Evolutionary conservation across 1,140 invertebrate species (phyloP).

Genomic region (Chrysomallon squamiferum): DNA sequence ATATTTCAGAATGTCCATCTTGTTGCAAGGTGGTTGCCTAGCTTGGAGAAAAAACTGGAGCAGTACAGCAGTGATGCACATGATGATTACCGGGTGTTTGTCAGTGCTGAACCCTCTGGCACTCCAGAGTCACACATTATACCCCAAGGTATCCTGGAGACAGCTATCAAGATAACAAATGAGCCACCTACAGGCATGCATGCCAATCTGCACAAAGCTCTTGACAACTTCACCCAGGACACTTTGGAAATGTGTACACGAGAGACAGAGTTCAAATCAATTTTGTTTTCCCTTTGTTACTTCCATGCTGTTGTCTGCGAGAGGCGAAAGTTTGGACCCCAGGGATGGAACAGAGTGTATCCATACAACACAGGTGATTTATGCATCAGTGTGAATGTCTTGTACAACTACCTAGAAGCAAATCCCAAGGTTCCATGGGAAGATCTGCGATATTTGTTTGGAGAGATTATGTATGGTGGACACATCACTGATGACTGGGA

Average conservation of each 20-base stretch:
- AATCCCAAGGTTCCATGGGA: slow-evolving; percentile 90
- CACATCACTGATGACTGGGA: slow-evolving; percentile 99
- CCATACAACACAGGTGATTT: slow-evolving; percentile 76
- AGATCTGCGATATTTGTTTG: slow-evolving; percentile 91
- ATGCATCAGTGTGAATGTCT: slow-evolving; percentile 91
- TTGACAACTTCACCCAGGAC: slow-evolving; percentile 93
- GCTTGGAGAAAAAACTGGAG: slow-evolving; percentile 91
- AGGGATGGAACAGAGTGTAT: slow-evolving; percentile 84
- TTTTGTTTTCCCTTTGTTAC: slow-evolving; percentile 92
- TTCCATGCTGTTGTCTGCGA: slow-evolving; percentile 97
- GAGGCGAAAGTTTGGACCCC: slow-evolving; percentile 91
- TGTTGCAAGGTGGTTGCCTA: slow-evolving; percentile 90
- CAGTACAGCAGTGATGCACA: slow-evolving; percentile 74
- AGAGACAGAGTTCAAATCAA: slow-evolving; percentile 94
- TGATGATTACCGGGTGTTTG: slow-evolving; percentile 84
- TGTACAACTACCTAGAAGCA: slow-evolving; percentile 94
- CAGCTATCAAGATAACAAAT: slow-evolving; percentile 96
- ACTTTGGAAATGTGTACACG: slow-evolving; percentile 94
- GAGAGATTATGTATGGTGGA: slow-evolving; percentile 98
- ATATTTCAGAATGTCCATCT: slow-evolving; percentile 96
- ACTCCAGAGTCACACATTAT: slow-evolving; percentile 88
- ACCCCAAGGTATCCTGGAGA: slow-evolving; percentile 91
- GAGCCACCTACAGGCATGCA: slow-evolving; percentile 96
- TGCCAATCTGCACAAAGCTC: slow-evolving; percentile 93
- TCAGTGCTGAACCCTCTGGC: slow-evolving; percentile 91